Percentiles rank a stretch among this genome's conserved stretches.
These are phyloP conservation scores for Neogale vison DNA, from an alignment of 2,113 vertebrate species.

Conservation along the genomic window DNA sequence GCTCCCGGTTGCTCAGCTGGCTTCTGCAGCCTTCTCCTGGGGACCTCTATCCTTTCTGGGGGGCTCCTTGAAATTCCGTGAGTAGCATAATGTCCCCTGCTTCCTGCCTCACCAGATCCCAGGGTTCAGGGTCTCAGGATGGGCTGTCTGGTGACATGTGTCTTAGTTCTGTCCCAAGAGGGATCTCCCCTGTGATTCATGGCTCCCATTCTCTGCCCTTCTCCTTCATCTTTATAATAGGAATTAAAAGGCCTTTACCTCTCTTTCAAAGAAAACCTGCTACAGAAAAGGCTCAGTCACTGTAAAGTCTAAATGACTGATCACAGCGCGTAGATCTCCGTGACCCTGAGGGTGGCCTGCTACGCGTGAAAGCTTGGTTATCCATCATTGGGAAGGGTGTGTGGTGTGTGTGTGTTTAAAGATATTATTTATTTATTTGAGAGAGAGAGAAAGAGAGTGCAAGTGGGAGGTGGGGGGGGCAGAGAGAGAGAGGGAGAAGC, in stretches of 20 bases:
- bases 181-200: not conserved
- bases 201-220: not conserved
- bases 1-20: rapidly evolving
- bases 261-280: not conserved
- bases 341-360: not conserved
- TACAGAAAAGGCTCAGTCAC: not conserved
- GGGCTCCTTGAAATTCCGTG: not conserved
- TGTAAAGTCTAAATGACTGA: not conserved
- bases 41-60: not conserved
- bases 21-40: not conserved
- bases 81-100: not conserved
- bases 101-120: not conserved
- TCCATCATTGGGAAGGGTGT: not conserved
- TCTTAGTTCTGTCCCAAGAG: not conserved
- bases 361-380: not conserved
- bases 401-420: not conserved
- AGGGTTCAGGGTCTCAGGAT: not conserved
- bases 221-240: not conserved
- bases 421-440: too few relatives aligned
- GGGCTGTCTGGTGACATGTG: not conserved
- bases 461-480: too few relatives aligned
- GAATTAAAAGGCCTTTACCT: not conserved
- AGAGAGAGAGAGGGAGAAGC: too few relatives aligned
- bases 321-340: not conserved
- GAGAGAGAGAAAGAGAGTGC: too few relatives aligned